Evolutionary conservation across 2,797 vertebrate genomes (phyloP).

Genomic region (Melopsittacus undulatus): DNA sequence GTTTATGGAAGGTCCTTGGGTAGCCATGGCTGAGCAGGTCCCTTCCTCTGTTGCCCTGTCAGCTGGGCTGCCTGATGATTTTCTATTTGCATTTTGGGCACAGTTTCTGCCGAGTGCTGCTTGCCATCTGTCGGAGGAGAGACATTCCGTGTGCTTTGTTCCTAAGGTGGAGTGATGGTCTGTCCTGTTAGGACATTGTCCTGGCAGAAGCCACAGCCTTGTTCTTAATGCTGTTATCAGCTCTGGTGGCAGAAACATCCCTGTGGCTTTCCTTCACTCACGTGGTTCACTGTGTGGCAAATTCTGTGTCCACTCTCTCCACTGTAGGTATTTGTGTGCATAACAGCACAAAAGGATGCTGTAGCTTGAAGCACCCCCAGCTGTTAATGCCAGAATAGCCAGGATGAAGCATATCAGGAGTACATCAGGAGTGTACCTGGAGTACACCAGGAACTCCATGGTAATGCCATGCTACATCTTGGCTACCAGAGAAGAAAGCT

Average conservation of each 20-base stretch:
- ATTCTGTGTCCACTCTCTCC: not conserved
- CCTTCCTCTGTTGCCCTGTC: not conserved
- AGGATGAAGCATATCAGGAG: not conserved
- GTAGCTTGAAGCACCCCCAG: not conserved
- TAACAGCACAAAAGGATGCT: not conserved
- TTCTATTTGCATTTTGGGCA: conserved; percentile 59
- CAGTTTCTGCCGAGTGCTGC: conserved; percentile 23
- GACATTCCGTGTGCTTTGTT: conserved; percentile 8
- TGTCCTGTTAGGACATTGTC: not conserved
- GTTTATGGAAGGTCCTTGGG: conserved; percentile 7
- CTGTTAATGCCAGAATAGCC: not conserved
- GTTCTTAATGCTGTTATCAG: not conserved
- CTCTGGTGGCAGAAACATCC: not conserved
- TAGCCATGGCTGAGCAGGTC: not conserved
- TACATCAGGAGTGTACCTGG: not conserved
- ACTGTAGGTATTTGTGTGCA: not conserved
- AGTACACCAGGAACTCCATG: not conserved
- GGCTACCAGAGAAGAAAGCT: not conserved
- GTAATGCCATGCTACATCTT: not conserved
- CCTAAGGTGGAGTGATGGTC: not conserved
- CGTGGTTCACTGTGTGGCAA: accelerated
- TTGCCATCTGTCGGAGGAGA: conserved; percentile 63
- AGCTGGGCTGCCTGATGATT: conserved; percentile 30
- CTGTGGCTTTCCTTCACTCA: not conserved
- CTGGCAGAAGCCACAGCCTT: not conserved